Evolutionary conservation across 1,140 invertebrate genomes (phyloP).

Genomic region (Cyclargus thomasi): DNA sequence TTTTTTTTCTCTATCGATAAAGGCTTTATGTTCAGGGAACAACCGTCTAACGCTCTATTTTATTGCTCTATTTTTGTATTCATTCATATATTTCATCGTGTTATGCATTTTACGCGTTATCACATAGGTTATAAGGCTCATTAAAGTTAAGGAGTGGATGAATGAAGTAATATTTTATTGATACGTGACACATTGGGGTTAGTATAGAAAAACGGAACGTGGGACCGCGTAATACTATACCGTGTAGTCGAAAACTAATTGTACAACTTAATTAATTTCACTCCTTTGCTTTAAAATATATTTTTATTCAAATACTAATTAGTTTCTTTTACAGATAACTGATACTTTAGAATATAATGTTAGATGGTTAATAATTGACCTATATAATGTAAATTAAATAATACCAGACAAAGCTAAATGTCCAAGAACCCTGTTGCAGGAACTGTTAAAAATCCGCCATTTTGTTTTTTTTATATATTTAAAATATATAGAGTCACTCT

Average conservation of each 20-base stretch:
- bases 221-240: neutral
- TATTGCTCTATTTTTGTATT: conserved; percentile 2
- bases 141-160: neutral
- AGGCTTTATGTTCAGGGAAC: conserved; percentile 18
- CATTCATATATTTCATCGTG: neutral
- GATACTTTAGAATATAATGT: too few species aligned
- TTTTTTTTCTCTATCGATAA: conserved; percentile 20
- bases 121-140: neutral
- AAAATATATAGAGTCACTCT: too few species aligned
- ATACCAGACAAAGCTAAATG: too few species aligned
- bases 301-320: too few species aligned
- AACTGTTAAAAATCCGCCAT: too few species aligned
- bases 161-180: conserved; percentile 7
- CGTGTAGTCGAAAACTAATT: neutral
- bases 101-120: conserved; percentile 1
- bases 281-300: neutral
- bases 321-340: too few species aligned
- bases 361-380: too few species aligned
- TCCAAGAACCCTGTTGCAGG: too few species aligned
- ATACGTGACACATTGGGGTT: conserved; percentile 8
- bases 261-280: neutral
- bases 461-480: too few species aligned
- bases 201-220: conserved; percentile 2
- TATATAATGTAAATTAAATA: too few species aligned
- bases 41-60: conserved; percentile 8